Conservation (phyloP, 2,888 invertebrate genomes). For the Lochmaea capreae region DNA sequence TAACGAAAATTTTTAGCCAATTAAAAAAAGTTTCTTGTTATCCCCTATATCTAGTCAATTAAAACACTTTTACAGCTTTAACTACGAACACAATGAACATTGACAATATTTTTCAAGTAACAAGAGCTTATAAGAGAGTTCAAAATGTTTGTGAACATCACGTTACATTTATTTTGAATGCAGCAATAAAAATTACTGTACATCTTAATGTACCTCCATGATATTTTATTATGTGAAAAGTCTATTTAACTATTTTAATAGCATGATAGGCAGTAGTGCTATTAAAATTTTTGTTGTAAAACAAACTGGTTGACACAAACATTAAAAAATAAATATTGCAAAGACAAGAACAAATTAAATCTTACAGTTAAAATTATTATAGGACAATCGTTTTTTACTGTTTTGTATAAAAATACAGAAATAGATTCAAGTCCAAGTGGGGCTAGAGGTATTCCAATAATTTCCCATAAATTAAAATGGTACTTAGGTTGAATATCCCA, state of each 20-base stretch:
- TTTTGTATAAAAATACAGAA: too few relatives aligned
- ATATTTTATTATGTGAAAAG: constrained; percentile 27
- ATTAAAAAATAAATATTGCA: background rate
- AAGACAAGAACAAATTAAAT: background rate
- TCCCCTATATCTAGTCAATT: too few relatives aligned
- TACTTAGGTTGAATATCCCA: too few relatives aligned
- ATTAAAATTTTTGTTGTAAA: background rate
- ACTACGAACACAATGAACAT: background rate
- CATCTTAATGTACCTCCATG: constrained; percentile 19
- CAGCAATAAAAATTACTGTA: constrained; percentile 27
- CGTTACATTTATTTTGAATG: constrained; percentile 25
- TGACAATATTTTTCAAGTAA: background rate
- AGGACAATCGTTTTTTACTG: too few relatives aligned
- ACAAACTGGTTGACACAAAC: constrained; percentile 1
- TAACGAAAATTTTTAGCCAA: background rate
- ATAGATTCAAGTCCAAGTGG: too few relatives aligned
- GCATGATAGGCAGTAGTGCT: constrained; percentile 9
- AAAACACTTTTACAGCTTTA: background rate
- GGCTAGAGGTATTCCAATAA: too few relatives aligned
- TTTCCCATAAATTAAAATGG: too few relatives aligned
- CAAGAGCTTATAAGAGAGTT: background rate
- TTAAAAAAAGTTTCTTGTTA: background rate
- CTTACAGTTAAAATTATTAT: background rate
- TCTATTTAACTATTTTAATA: constrained; percentile 10
- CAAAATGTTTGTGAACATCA: constrained; percentile 8